These are phyloP conservation scores for Bubo bubo DNA, from an alignment of 2,113 vertebrate species.

Conservation along the genomic window DNA sequence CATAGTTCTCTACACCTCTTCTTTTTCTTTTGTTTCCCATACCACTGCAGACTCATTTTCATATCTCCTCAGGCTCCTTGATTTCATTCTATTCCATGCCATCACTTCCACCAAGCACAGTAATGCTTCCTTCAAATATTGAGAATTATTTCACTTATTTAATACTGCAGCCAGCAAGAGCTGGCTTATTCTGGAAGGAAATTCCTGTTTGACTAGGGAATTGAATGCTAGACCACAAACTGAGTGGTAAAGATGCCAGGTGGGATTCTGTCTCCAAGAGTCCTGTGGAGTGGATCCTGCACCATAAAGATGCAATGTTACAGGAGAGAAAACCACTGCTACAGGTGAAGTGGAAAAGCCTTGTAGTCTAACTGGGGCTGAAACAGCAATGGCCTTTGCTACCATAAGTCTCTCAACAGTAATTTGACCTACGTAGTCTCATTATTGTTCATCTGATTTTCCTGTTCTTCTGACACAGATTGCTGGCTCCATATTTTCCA, in stretches of 20 bases:
- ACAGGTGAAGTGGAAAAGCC: not conserved
- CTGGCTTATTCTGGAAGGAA: not conserved
- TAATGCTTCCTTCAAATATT: not conserved
- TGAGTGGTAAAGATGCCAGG: not conserved
- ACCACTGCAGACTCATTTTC: not conserved
- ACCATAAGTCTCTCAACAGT: not conserved
- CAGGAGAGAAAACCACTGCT: not conserved
- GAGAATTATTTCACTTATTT: not conserved
- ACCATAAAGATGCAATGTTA: not conserved
- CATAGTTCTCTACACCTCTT: not conserved
- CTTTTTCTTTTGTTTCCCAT: not conserved
- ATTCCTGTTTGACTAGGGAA: not conserved
- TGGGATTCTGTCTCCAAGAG: not conserved
- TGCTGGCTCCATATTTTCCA: not conserved
- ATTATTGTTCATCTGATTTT: not conserved
- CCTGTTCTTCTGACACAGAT: not conserved
- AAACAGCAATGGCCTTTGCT: not conserved
- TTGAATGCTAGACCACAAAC: not conserved
- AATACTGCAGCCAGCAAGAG: not conserved
- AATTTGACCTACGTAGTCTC: not conserved
- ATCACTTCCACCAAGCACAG: not conserved
- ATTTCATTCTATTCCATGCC: not conserved
- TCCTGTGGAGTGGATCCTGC: not conserved
- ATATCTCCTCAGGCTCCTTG: not conserved
- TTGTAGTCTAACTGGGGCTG: not conserved